phyloP scores from a whole-genome alignment of 2,797 vertebrate species.

The Falco columbarius region DNA sequence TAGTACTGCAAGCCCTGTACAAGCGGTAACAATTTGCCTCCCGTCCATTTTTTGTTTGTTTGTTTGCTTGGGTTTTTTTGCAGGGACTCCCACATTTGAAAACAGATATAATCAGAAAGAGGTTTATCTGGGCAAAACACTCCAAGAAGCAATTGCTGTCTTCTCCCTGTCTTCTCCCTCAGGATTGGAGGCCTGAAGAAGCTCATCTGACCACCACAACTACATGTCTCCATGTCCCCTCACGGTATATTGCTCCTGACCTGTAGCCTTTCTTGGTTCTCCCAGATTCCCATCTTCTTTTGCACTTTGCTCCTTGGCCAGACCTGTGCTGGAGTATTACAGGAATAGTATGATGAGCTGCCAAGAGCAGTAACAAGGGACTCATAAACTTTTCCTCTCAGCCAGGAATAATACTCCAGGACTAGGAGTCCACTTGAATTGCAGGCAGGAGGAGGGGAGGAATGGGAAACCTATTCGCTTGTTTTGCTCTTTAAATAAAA shows the following conservation, averaged over 20 bases:
- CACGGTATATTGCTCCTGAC: background rate
- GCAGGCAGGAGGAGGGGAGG: slow-evolving; percentile 40
- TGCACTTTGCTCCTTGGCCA: background rate
- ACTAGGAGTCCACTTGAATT: slow-evolving; percentile 26
- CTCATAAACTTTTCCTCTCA: slow-evolving; percentile 39
- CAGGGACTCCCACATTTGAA: background rate
- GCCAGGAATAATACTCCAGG: slow-evolving; percentile 53
- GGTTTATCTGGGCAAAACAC: background rate
- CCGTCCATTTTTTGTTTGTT: too few species aligned
- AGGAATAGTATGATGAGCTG: slow-evolving; percentile 50
- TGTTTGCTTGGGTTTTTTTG: rapidly evolving
- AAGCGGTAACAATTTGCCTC: background rate
- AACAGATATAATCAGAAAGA: background rate
- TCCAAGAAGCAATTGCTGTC: background rate
- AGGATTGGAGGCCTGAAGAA: background rate
- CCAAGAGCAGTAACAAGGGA: slow-evolving; percentile 55
- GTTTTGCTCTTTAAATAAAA: slow-evolving; percentile 56
- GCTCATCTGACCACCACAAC: background rate
- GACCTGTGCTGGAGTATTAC: slow-evolving; percentile 28
- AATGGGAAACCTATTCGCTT: background rate
- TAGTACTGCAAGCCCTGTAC: background rate
- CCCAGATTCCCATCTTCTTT: background rate
- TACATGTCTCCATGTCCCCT: background rate
- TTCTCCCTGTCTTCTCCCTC: too few species aligned
- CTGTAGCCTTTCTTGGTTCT: slow-evolving; percentile 15